phyloP scores from a whole-genome alignment of 2,888 invertebrate species.

The Orchestes rusci region DNA sequence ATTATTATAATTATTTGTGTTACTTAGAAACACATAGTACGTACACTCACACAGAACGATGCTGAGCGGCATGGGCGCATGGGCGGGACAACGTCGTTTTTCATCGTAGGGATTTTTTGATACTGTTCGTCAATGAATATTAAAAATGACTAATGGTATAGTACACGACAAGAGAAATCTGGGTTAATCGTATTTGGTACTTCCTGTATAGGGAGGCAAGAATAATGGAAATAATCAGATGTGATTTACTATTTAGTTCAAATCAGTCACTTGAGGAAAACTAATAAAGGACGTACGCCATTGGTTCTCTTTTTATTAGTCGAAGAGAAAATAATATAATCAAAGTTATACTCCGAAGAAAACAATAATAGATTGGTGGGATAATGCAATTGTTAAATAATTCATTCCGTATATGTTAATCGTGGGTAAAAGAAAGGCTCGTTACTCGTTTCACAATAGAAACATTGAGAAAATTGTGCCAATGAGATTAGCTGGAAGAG shows the following conservation, averaged over 20 bases:
- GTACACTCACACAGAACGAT: conserved; percentile 15
- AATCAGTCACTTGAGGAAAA: not conserved
- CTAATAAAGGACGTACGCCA: conserved; percentile 12
- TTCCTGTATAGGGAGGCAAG: not conserved
- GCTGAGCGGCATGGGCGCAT: conserved; percentile 5
- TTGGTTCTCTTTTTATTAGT: conserved; percentile 6
- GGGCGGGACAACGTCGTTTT: conserved; percentile 11
- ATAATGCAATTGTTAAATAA: conserved; percentile 18
- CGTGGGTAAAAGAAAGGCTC: conserved; percentile 18
- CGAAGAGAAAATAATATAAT: conserved; percentile 14
- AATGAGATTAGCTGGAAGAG: not conserved
- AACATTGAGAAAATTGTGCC: conserved; percentile 5
- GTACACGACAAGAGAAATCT: no score
- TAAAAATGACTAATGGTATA: no score
- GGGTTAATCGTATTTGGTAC: conserved; percentile 1
- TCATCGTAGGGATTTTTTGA: not conserved
- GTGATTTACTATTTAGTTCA: not conserved
- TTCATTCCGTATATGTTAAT: conserved; percentile 10
- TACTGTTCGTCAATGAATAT: conserved; percentile 1
- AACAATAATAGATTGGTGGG: conserved; percentile 20
- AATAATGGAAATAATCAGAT: not conserved
- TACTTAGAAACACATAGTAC: conserved; percentile 13
- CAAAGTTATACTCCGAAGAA: no score
- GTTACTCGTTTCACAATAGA: conserved; percentile 9
- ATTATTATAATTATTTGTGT: conserved; percentile 18